Evolutionary conservation across 2,888 invertebrate genomes (phyloP).

Genomic region (Heliconius ethilla): DNA sequence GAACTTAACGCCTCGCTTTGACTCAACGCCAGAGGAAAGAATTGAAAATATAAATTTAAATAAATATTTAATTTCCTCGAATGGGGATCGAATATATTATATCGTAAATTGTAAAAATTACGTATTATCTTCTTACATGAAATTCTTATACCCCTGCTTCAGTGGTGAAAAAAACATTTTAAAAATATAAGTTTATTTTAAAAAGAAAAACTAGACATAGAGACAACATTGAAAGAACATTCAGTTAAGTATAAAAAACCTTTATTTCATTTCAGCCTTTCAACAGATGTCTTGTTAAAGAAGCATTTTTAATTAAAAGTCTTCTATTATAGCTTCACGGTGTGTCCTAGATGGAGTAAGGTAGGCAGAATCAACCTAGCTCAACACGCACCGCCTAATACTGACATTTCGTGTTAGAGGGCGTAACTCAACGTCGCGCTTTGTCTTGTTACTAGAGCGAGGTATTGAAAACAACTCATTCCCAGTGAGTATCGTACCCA

Average conservation of each 20-base stretch:
- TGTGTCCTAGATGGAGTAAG: not conserved
- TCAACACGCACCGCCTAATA: not conserved
- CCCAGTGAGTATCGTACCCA: too few species aligned
- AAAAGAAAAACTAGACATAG: not conserved
- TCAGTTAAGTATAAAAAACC: not conserved
- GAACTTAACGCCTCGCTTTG: too few species aligned
- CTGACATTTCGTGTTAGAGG: not conserved
- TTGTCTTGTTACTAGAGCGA: not conserved
- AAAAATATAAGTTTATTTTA: too few species aligned
- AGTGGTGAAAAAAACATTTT: too few species aligned
- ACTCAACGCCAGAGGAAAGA: not conserved
- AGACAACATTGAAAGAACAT: not conserved
- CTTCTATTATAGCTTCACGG: not conserved
- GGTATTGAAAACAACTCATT: too few species aligned
- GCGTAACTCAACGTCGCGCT: not conserved
- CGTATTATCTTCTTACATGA: too few species aligned
- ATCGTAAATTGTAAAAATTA: too few species aligned
- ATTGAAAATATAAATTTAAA: too few species aligned
- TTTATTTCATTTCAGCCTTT: not conserved
- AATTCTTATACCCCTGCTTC: not conserved
- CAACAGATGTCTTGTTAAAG: not conserved
- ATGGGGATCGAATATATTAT: not conserved
- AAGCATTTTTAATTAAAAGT: not conserved
- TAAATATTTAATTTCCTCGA: not conserved
- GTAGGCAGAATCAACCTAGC: not conserved